Evolutionary conservation across 2,113 vertebrate species (phyloP).

Genomic region (Acanthisitta chloris): DNA sequence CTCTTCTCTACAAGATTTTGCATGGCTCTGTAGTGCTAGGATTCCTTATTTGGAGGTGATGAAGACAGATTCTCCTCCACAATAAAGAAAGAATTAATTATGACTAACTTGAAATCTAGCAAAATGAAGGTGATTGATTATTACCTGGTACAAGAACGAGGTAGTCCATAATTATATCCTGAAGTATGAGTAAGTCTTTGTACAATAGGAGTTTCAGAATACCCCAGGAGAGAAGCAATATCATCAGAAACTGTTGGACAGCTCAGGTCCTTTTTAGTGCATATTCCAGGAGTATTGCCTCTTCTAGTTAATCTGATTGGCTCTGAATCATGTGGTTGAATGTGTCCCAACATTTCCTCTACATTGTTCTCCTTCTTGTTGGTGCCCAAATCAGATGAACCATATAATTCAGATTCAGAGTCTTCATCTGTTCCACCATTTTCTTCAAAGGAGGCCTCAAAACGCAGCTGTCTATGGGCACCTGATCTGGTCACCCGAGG

Average conservation of each 20-base stretch:
- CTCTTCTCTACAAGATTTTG: neutral
- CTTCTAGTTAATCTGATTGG: constrained; percentile 9
- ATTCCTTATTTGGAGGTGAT: neutral
- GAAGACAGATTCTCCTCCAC: neutral
- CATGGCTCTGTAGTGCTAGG: neutral
- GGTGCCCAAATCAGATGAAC: constrained; percentile 5
- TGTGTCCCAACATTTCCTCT: constrained; percentile 13
- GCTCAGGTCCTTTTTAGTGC: constrained; percentile 27
- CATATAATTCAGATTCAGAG: neutral
- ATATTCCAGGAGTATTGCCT: neutral
- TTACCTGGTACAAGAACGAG: constrained; percentile 79
- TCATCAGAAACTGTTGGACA: constrained; percentile 23
- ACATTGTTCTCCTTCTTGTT: constrained; percentile 31
- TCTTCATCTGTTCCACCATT: neutral
- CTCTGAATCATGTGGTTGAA: constrained; percentile 42
- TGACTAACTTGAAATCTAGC: neutral
- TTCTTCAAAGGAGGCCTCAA: constrained; percentile 65
- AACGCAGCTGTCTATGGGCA: constrained; percentile 77
- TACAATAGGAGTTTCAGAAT: constrained; percentile 68
- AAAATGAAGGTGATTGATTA: neutral
- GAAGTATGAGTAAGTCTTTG: constrained; percentile 77
- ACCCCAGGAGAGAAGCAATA: constrained; percentile 48
- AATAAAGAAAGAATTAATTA: neutral
- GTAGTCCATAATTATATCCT: constrained; percentile 88
- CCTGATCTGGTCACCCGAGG: constrained; percentile 44